Evolutionary conservation across 1,140 invertebrate species (phyloP), one percentile per base, ranked within the genome.

Genomic region (Coptotermes formosanus): DNA sequence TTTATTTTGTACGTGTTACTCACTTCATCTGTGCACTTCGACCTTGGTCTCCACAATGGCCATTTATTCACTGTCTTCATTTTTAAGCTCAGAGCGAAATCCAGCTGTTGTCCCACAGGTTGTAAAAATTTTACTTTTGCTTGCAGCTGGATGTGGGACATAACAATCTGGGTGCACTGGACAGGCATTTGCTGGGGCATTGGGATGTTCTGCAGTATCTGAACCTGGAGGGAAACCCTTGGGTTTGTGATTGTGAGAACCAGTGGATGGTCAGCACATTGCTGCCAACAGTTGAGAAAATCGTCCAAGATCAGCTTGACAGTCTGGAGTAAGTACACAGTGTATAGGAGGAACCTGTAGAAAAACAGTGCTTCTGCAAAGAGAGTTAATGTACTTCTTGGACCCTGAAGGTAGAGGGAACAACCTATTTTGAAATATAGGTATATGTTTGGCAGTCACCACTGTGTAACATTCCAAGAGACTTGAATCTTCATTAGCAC

Each of bases 181-280:
- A 95, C 82, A 89, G 90, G 38, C 88, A 91, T 30, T 83, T 88
- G 6, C 86, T 96, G 0, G 90, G 91, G 43, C 91, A 93, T 86
- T 96, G 95, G 96, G 94, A 96, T 87, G 90, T 91, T 38, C 89
- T 96, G 21, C 90, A 92, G 38, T 90, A 91, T 84, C 88, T 96
- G 55, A 93, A 95, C 88, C 91, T 96, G 25, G 91, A 91, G 64
- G 92, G 93, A 84, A 97, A 97, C 89, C 93, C 94, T 2, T 97
- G 93, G 94, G 91, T 92, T 48, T 97, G 96, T 89, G 95, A 96
- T 89, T 95, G 93, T 88, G 92, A 94, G 82, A 96, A 95, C 88
- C 93, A 95, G 89, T 95, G 94, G 93, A 92, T 96, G 90, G 93
- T 96, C 0, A 92, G 93, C 48, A 91, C 91, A 21, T 89, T 95